phyloP scores from a whole-genome alignment of 2,113 vertebrate genomes.

The Tragelaphus strepsiceros region DNA sequence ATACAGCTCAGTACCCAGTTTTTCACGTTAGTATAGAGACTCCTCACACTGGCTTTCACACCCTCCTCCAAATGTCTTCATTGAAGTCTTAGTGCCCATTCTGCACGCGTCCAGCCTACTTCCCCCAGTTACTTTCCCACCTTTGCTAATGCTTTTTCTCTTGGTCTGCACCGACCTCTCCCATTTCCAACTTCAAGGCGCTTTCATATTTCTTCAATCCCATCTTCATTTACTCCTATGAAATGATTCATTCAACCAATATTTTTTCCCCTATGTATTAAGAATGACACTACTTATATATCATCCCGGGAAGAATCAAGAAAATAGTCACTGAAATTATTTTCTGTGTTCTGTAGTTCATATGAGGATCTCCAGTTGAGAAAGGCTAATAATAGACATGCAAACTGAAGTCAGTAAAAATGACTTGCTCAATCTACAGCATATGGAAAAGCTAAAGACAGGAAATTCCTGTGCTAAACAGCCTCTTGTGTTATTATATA shows the following conservation, averaged over 20 bases:
- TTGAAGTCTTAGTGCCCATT: neutral
- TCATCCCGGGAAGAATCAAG: neutral
- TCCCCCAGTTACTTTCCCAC: neutral
- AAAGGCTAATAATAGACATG: neutral
- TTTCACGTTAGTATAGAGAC: neutral
- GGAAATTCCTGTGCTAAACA: neutral
- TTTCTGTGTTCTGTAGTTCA: neutral
- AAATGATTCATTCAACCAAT: neutral
- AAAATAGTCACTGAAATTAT: neutral
- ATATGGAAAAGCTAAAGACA: neutral
- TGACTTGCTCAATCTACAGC: neutral
- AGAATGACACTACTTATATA: neutral
- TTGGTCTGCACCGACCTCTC: neutral
- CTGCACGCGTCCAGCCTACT: neutral
- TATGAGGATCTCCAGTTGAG: neutral
- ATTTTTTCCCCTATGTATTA: neutral
- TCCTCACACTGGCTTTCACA: neutral
- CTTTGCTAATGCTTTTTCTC: neutral
- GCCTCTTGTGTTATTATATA: neutral
- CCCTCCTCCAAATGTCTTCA: neutral
- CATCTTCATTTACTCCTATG: neutral
- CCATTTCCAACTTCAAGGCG: neutral
- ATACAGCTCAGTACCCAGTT: neutral
- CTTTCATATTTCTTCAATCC: neutral
- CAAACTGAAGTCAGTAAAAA: neutral